Conservation (phyloP, 2,113 vertebrate species). For the Synchiropus splendidus region DNA sequence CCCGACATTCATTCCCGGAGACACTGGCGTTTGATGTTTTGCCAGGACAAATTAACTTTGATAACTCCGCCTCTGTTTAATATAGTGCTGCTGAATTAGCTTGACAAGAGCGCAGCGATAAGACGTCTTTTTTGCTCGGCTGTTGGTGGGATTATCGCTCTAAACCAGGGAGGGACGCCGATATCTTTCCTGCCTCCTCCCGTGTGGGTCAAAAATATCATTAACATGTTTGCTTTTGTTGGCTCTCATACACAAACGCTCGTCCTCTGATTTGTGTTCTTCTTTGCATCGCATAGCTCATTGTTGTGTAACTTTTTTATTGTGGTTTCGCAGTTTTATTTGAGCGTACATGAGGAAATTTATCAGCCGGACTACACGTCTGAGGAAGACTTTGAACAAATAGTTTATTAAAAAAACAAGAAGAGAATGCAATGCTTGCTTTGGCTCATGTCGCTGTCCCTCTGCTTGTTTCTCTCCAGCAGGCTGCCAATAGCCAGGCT, state of each 20-base stretch:
- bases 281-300: conserved; percentile 25
- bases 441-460: conserved; percentile 24
- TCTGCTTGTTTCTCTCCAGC: conserved; percentile 15
- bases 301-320: conserved; percentile 19
- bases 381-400: conserved; percentile 16
- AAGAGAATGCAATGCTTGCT: conserved; percentile 21
- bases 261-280: conserved; percentile 20
- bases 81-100: conserved; percentile 50
- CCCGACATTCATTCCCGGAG: conserved; percentile 50
- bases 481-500: conserved; percentile 28
- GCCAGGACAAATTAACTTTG: conserved; percentile 59
- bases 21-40: conserved; percentile 45
- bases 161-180: conserved; percentile 18
- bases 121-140: conserved; percentile 33
- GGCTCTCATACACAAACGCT: conserved; percentile 10
- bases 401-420: conserved; percentile 33
- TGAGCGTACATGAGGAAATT: conserved; percentile 9
- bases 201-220: conserved; percentile 33
- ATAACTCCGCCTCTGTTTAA: conserved; percentile 45
- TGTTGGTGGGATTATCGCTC: conserved; percentile 37
- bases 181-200: conserved; percentile 26
- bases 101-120: conserved; percentile 43
- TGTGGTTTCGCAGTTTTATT: conserved; percentile 21
- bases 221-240: conserved; percentile 40
- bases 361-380: conserved; percentile 14